These are phyloP conservation scores for Morus bassanus DNA, from an alignment of 2,797 vertebrate genomes.

Conservation along the genomic window DNA sequence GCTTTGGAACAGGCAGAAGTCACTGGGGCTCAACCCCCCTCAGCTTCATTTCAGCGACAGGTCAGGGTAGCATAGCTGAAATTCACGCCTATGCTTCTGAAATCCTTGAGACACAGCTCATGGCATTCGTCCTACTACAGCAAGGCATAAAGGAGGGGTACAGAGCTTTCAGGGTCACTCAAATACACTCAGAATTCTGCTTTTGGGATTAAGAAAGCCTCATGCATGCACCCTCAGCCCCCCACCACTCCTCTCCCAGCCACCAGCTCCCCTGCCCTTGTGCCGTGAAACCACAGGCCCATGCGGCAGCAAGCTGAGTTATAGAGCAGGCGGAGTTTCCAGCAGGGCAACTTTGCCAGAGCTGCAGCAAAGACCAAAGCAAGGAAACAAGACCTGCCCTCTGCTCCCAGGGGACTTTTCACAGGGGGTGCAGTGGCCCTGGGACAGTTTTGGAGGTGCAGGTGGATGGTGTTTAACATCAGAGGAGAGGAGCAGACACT, in stretches of 20 bases:
- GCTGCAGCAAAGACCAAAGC: background rate
- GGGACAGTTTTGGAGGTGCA: background rate
- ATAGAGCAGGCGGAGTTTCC: background rate
- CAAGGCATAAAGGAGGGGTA: background rate
- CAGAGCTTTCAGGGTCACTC: background rate
- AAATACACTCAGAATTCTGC: background rate
- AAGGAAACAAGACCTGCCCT: background rate
- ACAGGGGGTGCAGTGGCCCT: background rate
- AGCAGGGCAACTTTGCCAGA: background rate
- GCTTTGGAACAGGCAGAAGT: background rate
- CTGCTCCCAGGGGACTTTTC: accelerated
- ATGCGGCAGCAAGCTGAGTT: background rate
- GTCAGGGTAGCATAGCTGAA: background rate
- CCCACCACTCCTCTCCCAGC: background rate
- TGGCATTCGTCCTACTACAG: background rate
- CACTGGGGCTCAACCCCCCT: background rate
- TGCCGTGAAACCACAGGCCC: accelerated
- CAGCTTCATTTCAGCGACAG: background rate
- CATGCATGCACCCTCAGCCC: accelerated
- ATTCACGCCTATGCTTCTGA: background rate
- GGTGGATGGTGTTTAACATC: background rate
- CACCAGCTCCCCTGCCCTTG: background rate
- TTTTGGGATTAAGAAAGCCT: background rate
- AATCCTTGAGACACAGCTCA: background rate
- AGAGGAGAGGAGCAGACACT: background rate